Evolutionary conservation across 1,140 invertebrate species (phyloP), one percentile per base, ranked within the genome.

Genomic region (Ceratina australensis): DNA sequence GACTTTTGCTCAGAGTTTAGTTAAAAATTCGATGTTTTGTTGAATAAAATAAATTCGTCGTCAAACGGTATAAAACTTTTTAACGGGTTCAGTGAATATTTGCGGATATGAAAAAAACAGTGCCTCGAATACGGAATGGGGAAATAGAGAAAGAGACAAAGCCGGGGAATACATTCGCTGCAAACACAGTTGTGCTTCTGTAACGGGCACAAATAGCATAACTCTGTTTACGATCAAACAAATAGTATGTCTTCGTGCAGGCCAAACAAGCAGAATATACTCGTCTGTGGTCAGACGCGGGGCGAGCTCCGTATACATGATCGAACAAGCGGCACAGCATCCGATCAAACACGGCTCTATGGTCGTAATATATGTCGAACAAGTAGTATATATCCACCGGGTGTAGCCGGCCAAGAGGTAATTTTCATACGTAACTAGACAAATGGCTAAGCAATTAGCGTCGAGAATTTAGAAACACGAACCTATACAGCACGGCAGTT

Each of bases 381-480:
- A 68, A 54, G n/a, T 54, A 16, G 50, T 42, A 42, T 12, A 54
- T 54, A 64, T 49, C 54, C 33, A 54, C 12, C 26, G 2, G 5
- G 22, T 50, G 16, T 26, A 7, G 16, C 16, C 15, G 1, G 15
- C 20, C 42, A 24, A 24, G 13, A 16, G 20, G 7, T 1, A 13
- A 65, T 47, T 65, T 65, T 65, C 63, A 18, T 18, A 49, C 20
- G 15, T 24, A 49, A 65, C 15, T 65, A 24, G 47, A 65, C 20
- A 49, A 64, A 47, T 22, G 13, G 15, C 10, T 22, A 10, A 7
- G 16, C 42, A 24, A 65, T 49, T 18, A 24, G n/a, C 20, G 7
- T n/a, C 50, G 3, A 10, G 7, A 33, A 7, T 7, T 33, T 7
- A 42, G 33, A 42, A 10, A 20, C 20, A 20, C 54, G 18, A 56